phyloP scores from a whole-genome alignment of 1,140 invertebrate genomes.

The Cryptotermes secundus region DNA sequence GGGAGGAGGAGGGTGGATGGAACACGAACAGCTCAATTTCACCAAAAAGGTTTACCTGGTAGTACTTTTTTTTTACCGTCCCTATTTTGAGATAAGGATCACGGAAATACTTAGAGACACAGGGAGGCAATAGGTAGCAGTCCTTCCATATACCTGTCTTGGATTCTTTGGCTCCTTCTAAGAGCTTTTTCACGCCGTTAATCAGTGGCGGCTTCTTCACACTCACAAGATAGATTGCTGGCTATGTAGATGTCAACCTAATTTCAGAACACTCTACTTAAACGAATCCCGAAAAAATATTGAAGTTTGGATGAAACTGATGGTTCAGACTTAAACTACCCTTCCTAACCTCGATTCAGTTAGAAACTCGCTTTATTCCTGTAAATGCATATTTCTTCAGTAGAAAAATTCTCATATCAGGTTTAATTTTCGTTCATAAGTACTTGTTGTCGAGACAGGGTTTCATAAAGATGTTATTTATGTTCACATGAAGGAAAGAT shows the following conservation, averaged over 20 bases:
- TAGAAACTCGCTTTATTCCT: neutral
- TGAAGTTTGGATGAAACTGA: neutral
- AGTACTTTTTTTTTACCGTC: slow-evolving; percentile 22
- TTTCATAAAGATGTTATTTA: too few species aligned
- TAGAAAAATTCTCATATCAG: too few species aligned
- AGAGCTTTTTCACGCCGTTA: slow-evolving; percentile 10
- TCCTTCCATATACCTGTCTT: neutral
- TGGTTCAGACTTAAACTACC: neutral
- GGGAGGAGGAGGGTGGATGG: neutral
- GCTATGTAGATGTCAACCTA: neutral
- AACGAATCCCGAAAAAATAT: neutral
- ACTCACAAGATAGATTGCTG: neutral
- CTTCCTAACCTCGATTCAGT: neutral
- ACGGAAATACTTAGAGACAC: slow-evolving; percentile 23
- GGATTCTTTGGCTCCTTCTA: neutral
- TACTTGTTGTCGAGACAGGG: too few species aligned
- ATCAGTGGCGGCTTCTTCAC: neutral
- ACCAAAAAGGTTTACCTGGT: slow-evolving; percentile 31
- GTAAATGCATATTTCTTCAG: too few species aligned
- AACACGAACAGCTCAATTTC: slow-evolving; percentile 27
- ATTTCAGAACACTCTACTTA: neutral
- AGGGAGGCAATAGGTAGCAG: neutral
- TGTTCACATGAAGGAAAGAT: too few species aligned
- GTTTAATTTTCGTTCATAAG: too few species aligned
- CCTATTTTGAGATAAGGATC: slow-evolving; percentile 14